Evolutionary conservation across 2,888 invertebrate genomes (phyloP), one percentile per base, ranked within the genome.

Genomic region (Dasypogon diadema): DNA sequence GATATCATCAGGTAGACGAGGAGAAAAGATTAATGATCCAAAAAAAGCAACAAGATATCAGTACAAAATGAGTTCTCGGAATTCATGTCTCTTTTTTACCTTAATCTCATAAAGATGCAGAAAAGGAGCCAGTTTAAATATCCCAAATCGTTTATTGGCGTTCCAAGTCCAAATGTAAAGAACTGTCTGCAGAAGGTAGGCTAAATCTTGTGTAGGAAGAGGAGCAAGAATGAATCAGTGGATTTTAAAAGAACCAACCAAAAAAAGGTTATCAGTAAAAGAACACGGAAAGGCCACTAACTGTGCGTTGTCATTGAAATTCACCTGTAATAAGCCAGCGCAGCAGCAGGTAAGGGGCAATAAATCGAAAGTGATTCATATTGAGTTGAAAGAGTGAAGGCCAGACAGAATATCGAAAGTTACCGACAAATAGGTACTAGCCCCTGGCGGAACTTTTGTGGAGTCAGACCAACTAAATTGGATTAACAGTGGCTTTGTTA

Each of bases 231-330:
- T 22, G 46, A 46, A 3, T n/a, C 42, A 12, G 8, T 3, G 42
- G n/a, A 12, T 12, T 8, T 42, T 42, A 12, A 30, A 30, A 12
- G 42, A 26, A 65, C 46, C n/a, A 46, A 22, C n/a, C 46, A 65
- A 56, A 56, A 65, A 65, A 65, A 42, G 46, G 24, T 65, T 46
- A 42, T 48, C 48, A 48, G 48, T 65, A 65, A n/a, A n/a, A 65
- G 65, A 65, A 65, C 65, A 65, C 65, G 65, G 65, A 65, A 65
- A 65, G 65, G 46, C 65, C 65, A 65, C 65, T 65, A 65, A 37
- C 65, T 65, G 65, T 65, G 65, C 65, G 65, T 24, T 46, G 46
- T 65, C 22, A 46, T 22, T 65, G 26, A 46, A 46, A 65, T 65
- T 65, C 65, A 65, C 65, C 65, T 48, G 65, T 24, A 46, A n/a